These are phyloP conservation scores for Polyergus mexicanus DNA, from an alignment of 1,140 invertebrate species.

Conservation along the genomic window DNA sequence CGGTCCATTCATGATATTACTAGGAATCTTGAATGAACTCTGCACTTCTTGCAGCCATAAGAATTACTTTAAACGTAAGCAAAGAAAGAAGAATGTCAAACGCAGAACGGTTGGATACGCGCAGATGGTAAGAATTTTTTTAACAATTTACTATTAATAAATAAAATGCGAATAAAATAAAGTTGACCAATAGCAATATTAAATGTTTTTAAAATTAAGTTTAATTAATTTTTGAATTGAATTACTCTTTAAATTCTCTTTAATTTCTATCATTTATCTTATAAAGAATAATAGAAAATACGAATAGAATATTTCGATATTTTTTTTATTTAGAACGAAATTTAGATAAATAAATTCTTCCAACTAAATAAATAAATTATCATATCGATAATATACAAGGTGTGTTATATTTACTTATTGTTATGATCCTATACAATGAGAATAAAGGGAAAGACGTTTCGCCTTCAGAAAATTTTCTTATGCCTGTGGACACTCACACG, in stretches of 20 bases:
- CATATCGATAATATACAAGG: not conserved
- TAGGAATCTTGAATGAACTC: slow-evolving; percentile 78
- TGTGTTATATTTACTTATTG: not conserved
- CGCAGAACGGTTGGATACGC: slow-evolving; percentile 76
- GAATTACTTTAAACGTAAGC: slow-evolving; percentile 72
- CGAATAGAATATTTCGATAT: not conserved
- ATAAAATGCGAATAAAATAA: not conserved
- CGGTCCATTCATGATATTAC: slow-evolving; percentile 75
- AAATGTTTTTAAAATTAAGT: not conserved
- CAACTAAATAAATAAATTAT: not conserved
- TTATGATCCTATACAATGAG: slow-evolving; percentile 2
- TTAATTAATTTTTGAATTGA: too few relatives aligned
- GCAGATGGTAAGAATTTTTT: slow-evolving; percentile 71
- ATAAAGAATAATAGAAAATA: not conserved
- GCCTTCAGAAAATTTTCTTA: not conserved
- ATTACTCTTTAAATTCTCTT: too few relatives aligned
- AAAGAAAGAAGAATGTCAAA: slow-evolving; percentile 48
- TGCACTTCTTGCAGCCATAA: slow-evolving; percentile 44
- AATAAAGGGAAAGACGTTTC: slow-evolving; percentile 5
- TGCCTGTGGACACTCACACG: not conserved
- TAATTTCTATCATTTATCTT: not conserved
- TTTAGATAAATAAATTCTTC: not conserved
- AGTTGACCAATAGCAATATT: not conserved
- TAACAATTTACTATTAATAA: slow-evolving; percentile 24
- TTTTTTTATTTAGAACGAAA: not conserved